phyloP scores from a whole-genome alignment of 2,888 invertebrate species.

The Cyrtodaria siliqua region DNA sequence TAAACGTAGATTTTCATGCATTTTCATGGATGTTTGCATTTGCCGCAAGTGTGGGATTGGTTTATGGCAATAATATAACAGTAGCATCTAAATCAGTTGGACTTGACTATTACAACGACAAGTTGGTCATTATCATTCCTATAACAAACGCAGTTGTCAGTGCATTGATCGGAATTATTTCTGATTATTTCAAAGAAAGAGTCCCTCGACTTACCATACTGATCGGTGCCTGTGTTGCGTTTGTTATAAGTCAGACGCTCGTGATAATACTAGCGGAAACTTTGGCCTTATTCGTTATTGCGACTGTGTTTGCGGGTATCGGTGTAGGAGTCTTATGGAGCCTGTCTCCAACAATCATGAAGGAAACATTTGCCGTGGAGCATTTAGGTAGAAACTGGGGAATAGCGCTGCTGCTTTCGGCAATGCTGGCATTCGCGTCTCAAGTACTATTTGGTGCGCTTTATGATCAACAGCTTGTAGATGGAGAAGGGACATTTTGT shows the following conservation, averaged over 20 bases:
- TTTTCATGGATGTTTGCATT: conserved; percentile 64
- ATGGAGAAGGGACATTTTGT: conserved; percentile 27
- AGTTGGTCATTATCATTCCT: conserved; percentile 60
- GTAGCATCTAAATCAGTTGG: conserved; percentile 51
- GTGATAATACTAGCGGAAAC: conserved; percentile 44
- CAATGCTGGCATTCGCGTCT: conserved; percentile 54
- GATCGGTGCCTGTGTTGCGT: conserved; percentile 36
- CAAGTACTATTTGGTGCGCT: conserved; percentile 65
- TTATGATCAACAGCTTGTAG: conserved; percentile 50
- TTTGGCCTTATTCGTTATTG: conserved; percentile 43
- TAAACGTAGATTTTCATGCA: conserved; percentile 56
- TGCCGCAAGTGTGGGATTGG: conserved; percentile 62
- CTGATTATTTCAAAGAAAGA: conserved; percentile 58
- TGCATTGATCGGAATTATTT: conserved; percentile 53
- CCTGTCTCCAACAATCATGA: conserved; percentile 61
- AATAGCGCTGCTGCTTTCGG: conserved; percentile 58
- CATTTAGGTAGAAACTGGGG: conserved; percentile 71
- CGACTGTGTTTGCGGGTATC: conserved; percentile 60
- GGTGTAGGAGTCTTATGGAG: conserved; percentile 64
- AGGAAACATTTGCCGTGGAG: conserved; percentile 61
- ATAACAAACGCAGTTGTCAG: conserved; percentile 63
- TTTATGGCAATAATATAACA: conserved; percentile 65
- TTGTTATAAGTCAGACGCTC: conserved; percentile 37
- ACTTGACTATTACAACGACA: conserved; percentile 44
- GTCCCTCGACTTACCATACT: conserved; percentile 58